Evolutionary conservation across 2,888 invertebrate species (phyloP).

Genomic region (Labia minor): DNA sequence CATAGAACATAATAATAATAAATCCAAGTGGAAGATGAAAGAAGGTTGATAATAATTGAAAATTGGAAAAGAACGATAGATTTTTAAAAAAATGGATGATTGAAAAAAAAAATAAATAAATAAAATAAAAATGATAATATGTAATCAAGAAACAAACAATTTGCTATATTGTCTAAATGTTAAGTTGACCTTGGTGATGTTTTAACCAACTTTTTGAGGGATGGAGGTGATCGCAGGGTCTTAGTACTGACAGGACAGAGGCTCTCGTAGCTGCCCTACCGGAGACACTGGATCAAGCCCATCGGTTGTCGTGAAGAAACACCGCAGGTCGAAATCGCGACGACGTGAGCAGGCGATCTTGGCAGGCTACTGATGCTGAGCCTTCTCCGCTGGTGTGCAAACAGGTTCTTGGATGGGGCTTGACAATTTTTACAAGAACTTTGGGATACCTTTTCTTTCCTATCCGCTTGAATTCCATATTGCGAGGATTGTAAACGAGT

Average conservation of each 20-base stretch:
- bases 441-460: conserved; percentile 35
- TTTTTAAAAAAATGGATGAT: too few species aligned
- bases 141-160: too few species aligned
- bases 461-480: conserved; percentile 41
- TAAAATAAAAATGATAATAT: too few species aligned
- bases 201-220: too few species aligned
- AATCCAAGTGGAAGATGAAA: too few species aligned
- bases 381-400: conserved; percentile 53
- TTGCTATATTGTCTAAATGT: too few species aligned
- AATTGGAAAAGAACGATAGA: too few species aligned
- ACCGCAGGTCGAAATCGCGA: conserved; percentile 56
- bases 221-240: background rate
- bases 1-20: too few species aligned
- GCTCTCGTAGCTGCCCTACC: conserved; percentile 39
- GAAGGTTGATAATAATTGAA: too few species aligned
- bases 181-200: too few species aligned
- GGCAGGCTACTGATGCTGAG: conserved; percentile 58
- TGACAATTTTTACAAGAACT: conserved; percentile 37
- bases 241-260: background rate
- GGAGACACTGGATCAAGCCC: conserved; percentile 72
- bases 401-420: conserved; percentile 44
- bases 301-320: conserved; percentile 45
- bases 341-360: conserved; percentile 59
- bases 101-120: too few species aligned
- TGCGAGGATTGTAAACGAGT: conserved; percentile 91